Percentiles rank a stretch among this genome's conserved stretches.
Conservation (phyloP, 2,888 invertebrate species). For the Mesorhabditis sp. region DNA sequence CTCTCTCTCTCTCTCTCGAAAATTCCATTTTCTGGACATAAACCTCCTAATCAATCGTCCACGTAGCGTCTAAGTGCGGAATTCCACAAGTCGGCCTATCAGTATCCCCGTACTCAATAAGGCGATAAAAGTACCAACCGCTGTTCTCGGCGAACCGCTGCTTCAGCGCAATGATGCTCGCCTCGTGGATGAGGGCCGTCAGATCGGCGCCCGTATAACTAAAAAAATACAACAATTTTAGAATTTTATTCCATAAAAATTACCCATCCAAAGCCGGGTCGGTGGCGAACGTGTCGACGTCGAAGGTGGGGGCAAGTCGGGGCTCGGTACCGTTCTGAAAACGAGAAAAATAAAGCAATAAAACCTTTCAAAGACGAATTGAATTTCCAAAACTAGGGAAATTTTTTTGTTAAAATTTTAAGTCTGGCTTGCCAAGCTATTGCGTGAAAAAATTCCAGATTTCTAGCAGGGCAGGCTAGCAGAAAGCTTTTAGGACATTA, state of each 20-base stretch:
- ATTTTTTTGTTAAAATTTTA: not conserved
- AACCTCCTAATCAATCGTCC: too few species aligned
- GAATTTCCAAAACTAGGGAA: not conserved
- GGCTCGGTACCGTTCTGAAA: constrained; percentile 77
- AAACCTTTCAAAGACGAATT: not conserved
- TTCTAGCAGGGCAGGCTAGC: too few species aligned
- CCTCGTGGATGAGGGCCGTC: constrained; percentile 81
- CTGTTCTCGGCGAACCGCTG: constrained; percentile 67
- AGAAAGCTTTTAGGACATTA: too few species aligned
- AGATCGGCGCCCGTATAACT: constrained; percentile 78
- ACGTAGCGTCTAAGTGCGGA: not conserved
- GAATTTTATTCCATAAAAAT: not conserved
- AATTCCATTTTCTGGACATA: too few species aligned
- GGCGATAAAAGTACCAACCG: constrained; percentile 23
- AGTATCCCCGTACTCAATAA: not conserved
- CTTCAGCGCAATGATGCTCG: constrained; percentile 76
- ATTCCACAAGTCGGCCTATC: not conserved
- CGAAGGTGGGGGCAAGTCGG: constrained; percentile 72
- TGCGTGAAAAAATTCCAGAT: too few species aligned
- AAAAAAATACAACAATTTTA: not conserved
- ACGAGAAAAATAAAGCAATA: constrained; percentile 11
- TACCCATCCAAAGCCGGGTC: constrained; percentile 72
- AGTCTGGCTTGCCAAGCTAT: too few species aligned
- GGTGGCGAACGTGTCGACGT: constrained; percentile 70
- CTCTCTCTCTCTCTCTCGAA: too few species aligned